Conservation (phyloP, 2,113 vertebrate species). For the Salvelinus alpinus region DNA sequence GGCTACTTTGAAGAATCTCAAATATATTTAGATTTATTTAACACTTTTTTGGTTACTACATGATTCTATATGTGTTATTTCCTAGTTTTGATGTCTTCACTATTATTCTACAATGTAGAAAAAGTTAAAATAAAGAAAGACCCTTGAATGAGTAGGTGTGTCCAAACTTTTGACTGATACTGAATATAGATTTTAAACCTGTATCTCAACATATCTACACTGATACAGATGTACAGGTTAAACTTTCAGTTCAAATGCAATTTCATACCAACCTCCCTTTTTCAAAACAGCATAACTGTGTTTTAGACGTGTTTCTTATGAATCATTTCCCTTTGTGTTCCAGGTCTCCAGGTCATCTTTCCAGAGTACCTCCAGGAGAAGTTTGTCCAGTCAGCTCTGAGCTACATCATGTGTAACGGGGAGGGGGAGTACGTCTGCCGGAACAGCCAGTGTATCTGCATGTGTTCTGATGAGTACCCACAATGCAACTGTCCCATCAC, state of each 20-base stretch:
- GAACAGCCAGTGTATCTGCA: conserved; percentile 91
- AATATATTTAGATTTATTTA: no score
- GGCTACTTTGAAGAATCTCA: no score
- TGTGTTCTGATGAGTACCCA: conserved; percentile 91
- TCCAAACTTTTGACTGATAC: no score
- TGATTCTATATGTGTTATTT: no score
- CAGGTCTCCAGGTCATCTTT: conserved; percentile 98
- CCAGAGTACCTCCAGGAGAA: conserved; percentile 98
- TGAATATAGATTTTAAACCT: background rate
- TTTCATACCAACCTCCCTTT: background rate
- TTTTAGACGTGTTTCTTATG: background rate
- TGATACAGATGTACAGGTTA: background rate
- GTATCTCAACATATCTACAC: background rate
- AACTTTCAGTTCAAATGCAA: background rate
- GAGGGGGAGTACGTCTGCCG: conserved; percentile 95
- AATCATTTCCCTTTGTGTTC: conserved; percentile 24
- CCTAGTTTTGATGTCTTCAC: no score
- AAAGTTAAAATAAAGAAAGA: no score
- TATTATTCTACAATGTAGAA: no score
- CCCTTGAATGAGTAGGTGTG: no score
- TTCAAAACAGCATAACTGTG: background rate
- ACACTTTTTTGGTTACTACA: no score
- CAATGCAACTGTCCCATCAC: conserved; percentile 99
- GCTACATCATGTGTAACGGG: conserved; percentile 99
- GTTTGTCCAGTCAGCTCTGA: conserved; percentile 97